phyloP scores from a whole-genome alignment of 2,888 invertebrate species.

The Coleophora flavipennella region DNA sequence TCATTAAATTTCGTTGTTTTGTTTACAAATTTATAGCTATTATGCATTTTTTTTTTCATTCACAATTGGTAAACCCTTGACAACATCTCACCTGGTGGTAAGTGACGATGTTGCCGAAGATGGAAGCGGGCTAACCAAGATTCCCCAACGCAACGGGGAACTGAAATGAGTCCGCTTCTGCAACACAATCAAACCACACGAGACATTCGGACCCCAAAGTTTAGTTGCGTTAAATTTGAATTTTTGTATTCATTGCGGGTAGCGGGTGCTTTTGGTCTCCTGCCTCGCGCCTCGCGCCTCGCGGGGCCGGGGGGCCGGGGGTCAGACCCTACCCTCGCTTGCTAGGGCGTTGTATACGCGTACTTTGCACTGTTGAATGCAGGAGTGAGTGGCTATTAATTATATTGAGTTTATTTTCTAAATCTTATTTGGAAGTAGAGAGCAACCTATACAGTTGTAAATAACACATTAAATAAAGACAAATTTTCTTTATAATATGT shows the following conservation, averaged over 20 bases:
- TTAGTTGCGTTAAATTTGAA: conserved; percentile 64
- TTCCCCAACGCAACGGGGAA: too few species aligned
- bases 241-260: conserved; percentile 68
- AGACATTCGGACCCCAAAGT: conserved; percentile 22
- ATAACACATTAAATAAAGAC: too few species aligned
- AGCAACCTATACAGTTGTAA: conserved; percentile 2
- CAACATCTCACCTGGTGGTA: too few species aligned
- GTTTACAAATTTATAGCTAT: too few species aligned
- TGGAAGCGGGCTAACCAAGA: too few species aligned
- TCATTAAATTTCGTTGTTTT: too few species aligned
- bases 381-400: conserved; percentile 15
- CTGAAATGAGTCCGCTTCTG: background rate
- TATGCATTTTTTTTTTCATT: too few species aligned
- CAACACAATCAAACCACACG: background rate
- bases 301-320: too few species aligned
- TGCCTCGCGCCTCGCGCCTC: conserved; percentile 42
- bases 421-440: background rate
- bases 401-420: too few species aligned
- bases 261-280: conserved; percentile 42
- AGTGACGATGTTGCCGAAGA: too few species aligned
- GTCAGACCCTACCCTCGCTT: conserved; percentile 29
- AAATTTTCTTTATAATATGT: too few species aligned
- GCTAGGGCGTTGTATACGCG: conserved; percentile 17
- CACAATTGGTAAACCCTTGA: too few species aligned
- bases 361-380: conserved; percentile 16